These are phyloP conservation scores for Anoplopoma fimbria DNA, from an alignment of 2,113 vertebrate genomes.

Conservation along the genomic window DNA sequence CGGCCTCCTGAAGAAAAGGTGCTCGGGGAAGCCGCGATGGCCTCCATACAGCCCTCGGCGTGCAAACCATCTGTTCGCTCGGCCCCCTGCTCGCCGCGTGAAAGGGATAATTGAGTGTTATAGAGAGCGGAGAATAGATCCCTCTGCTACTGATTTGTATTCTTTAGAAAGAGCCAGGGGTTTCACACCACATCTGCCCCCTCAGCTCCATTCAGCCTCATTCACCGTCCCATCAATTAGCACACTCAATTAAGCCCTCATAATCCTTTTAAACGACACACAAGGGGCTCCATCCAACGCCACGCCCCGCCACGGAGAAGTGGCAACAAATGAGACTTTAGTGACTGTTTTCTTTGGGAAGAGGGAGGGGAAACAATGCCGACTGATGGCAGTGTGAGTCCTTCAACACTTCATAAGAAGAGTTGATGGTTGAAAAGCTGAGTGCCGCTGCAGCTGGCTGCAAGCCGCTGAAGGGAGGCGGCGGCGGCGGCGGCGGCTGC, in stretches of 20 bases:
- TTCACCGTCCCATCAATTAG: conserved; percentile 87
- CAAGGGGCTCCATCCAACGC: conserved; percentile 70
- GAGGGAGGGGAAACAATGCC: conserved; percentile 75
- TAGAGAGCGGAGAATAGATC: conserved; percentile 84
- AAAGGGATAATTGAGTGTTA: conserved; percentile 90
- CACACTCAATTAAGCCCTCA: conserved; percentile 94
- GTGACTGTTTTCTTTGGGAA: conserved; percentile 80
- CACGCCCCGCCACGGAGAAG: conserved; percentile 72
- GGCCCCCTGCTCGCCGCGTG: conserved; percentile 61
- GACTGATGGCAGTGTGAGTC: conserved; percentile 79
- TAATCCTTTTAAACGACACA: conserved; percentile 87
- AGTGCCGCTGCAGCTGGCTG: conserved; percentile 86
- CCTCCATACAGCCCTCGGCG: conserved; percentile 82
- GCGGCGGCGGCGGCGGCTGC: conserved; percentile 55
- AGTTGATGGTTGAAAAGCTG: conserved; percentile 78
- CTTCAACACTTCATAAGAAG: conserved; percentile 80
- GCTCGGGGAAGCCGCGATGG: conserved; percentile 1
- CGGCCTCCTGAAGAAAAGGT: conserved; percentile 86
- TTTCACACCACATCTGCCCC: conserved; percentile 95
- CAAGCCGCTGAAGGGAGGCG: conserved; percentile 73
- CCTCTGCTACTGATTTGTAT: conserved; percentile 85
- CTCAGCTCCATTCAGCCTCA: conserved; percentile 79
- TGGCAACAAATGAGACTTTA: conserved; percentile 88
- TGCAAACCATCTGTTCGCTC: conserved; percentile 90
- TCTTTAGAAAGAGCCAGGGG: conserved; percentile 83